phyloP scores from a whole-genome alignment of 1,140 invertebrate genomes.

The Chionoecetes opilio region DNA sequence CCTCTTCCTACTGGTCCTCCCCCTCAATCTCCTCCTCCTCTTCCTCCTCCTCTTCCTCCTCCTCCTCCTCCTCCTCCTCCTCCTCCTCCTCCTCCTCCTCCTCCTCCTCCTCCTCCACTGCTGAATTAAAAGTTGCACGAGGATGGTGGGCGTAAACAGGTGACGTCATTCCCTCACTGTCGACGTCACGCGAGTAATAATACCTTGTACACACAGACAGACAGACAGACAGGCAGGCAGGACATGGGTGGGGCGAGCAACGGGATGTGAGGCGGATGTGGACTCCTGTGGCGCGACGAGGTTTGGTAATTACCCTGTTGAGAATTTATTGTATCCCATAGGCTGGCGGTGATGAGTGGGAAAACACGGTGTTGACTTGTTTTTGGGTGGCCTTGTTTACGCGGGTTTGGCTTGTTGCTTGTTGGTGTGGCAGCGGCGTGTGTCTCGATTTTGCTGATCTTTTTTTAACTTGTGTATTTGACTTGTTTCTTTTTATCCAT shows the following conservation, averaged over 20 bases:
- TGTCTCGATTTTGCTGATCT: too few relatives aligned
- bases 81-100: background rate
- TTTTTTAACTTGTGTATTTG: too few relatives aligned
- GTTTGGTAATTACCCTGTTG: background rate
- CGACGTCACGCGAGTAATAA: background rate
- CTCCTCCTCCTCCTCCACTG: background rate
- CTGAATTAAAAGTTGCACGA: background rate
- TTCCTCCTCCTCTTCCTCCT: background rate
- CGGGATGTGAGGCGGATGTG: background rate
- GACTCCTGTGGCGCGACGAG: background rate
- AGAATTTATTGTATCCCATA: background rate
- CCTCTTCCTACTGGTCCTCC: too few relatives aligned
- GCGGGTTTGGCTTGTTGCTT: too few relatives aligned
- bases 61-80: background rate
- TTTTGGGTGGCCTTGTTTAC: too few relatives aligned
- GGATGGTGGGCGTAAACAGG: background rate
- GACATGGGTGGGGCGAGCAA: background rate
- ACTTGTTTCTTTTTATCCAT: too few relatives aligned
- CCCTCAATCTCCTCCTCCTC: background rate
- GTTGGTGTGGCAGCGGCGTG: too few relatives aligned
- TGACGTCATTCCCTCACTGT: slow-evolving; percentile 2
- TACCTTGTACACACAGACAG: background rate
- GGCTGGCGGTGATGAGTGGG: background rate
- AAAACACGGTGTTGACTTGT: too few relatives aligned
- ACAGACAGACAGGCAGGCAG: background rate